Percentiles rank a stretch among this genome's conserved stretches.
Evolutionary conservation across 2,888 invertebrate genomes (phyloP).

Genomic region (Thumatha senex): DNA sequence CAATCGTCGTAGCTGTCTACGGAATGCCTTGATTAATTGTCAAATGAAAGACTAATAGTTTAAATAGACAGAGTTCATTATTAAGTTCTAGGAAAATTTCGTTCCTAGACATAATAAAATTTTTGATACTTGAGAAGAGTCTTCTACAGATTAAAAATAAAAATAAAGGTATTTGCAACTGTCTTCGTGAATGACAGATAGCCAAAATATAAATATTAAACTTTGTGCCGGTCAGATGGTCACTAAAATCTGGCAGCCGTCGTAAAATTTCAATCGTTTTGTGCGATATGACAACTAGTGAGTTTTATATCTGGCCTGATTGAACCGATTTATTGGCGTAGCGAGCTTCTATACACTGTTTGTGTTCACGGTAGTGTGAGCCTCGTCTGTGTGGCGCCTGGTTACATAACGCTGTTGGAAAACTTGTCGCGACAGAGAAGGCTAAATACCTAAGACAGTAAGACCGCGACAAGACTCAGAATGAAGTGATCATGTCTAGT

Average conservation of each 20-base stretch:
- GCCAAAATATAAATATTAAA: constrained; percentile 20
- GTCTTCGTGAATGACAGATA: constrained; percentile 26
- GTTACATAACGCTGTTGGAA: constrained; percentile 77
- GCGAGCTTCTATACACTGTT: constrained; percentile 35
- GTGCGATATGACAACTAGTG: constrained; percentile 38
- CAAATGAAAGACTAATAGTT: constrained; percentile 36
- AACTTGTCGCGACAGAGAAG: constrained; percentile 63
- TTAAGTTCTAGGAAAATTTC: constrained; percentile 2
- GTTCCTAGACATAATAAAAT: constrained; percentile 23
- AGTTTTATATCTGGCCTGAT: constrained; percentile 39
- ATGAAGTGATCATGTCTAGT: constrained; percentile 53
- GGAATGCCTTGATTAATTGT: constrained; percentile 25
- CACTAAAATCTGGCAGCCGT: constrained; percentile 35
- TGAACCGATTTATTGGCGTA: constrained; percentile 33
- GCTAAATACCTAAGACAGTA: constrained; percentile 57
- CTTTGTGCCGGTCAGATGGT: constrained; percentile 18
- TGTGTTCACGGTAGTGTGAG: constrained; percentile 40
- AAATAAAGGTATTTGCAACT: constrained; percentile 21
- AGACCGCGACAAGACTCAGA: constrained; percentile 61
- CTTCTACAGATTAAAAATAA: constrained; percentile 18
- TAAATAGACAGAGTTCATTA: neutral
- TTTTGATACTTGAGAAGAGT: constrained; percentile 16
- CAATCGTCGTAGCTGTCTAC: constrained; percentile 31
- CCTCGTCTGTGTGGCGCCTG: constrained; percentile 69
- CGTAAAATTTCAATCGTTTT: constrained; percentile 30